These are phyloP conservation scores for Psilopsiagon aurifrons DNA, from an alignment of 2,113 vertebrate genomes.

Conservation along the genomic window DNA sequence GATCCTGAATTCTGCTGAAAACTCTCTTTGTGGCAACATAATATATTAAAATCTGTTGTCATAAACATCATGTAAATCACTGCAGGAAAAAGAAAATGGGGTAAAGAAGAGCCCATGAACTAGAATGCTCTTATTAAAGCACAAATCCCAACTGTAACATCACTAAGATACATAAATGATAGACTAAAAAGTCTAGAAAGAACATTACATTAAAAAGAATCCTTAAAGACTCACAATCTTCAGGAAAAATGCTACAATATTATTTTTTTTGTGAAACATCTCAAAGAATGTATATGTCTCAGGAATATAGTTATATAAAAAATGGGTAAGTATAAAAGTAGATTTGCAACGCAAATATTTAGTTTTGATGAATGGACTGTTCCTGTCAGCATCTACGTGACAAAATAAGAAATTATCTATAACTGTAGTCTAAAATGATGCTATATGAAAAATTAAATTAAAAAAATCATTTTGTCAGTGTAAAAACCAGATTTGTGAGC, in stretches of 20 bases:
- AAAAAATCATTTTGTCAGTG: neutral
- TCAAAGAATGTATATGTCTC: neutral
- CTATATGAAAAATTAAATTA: neutral
- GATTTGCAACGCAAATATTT: neutral
- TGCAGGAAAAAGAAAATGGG: neutral
- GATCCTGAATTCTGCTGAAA: neutral
- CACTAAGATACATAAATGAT: neutral
- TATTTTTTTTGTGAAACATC: neutral
- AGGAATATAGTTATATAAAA: neutral
- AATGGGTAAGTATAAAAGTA: neutral
- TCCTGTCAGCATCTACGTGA: neutral
- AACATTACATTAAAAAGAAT: neutral
- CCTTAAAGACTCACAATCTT: neutral
- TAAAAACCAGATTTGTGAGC: neutral
- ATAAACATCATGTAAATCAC: neutral
- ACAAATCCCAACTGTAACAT: neutral
- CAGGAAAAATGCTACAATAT: neutral
- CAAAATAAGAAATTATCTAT: neutral
- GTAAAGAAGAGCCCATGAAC: neutral
- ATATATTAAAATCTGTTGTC: neutral
- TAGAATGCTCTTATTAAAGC: neutral
- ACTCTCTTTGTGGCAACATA: neutral
- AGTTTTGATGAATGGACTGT: neutral
- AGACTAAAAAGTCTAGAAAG: neutral
- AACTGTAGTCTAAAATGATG: neutral